phyloP scores from a whole-genome alignment of 1,140 invertebrate genomes.

The Contarinia nasturtii region DNA sequence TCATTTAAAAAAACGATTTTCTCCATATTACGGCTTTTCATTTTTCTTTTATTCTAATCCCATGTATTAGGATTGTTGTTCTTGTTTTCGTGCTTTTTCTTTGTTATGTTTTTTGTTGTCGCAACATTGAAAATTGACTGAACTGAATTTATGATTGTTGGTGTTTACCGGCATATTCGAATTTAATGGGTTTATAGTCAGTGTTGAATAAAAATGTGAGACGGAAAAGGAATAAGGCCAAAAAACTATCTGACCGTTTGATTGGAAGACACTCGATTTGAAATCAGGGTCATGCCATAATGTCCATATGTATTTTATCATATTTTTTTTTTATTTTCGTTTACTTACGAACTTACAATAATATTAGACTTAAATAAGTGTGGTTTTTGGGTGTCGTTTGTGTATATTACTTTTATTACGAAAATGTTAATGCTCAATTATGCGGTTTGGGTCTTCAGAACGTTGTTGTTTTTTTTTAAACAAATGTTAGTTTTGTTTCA shows the following conservation, averaged over 20 bases:
- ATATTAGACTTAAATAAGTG: background rate
- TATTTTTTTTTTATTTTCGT: background rate
- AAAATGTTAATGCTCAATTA: too few relatives aligned
- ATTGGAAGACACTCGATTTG: constrained; percentile 6
- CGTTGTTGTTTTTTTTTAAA: too few relatives aligned
- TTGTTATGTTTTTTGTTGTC: background rate
- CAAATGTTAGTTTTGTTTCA: too few relatives aligned
- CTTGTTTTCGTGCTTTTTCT: background rate
- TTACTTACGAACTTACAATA: background rate
- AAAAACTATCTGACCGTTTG: constrained; percentile 2
- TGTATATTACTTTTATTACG: constrained; percentile 9
- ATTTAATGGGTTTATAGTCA: background rate
- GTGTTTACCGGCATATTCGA: background rate
- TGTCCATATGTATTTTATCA: background rate
- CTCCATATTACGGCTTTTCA: too few relatives aligned
- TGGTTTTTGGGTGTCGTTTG: background rate
- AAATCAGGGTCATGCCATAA: constrained; percentile 6
- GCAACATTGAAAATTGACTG: background rate
- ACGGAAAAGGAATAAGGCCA: background rate
- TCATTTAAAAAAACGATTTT: too few relatives aligned
- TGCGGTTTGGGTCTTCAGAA: constrained; percentile 6
- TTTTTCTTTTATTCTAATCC: too few relatives aligned
- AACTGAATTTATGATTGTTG: background rate
- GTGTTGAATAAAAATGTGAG: background rate
- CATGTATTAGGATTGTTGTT: too few relatives aligned